These are phyloP conservation scores for Xylocopa sonorina DNA, from an alignment of 1,140 invertebrate genomes.

Conservation along the genomic window DNA sequence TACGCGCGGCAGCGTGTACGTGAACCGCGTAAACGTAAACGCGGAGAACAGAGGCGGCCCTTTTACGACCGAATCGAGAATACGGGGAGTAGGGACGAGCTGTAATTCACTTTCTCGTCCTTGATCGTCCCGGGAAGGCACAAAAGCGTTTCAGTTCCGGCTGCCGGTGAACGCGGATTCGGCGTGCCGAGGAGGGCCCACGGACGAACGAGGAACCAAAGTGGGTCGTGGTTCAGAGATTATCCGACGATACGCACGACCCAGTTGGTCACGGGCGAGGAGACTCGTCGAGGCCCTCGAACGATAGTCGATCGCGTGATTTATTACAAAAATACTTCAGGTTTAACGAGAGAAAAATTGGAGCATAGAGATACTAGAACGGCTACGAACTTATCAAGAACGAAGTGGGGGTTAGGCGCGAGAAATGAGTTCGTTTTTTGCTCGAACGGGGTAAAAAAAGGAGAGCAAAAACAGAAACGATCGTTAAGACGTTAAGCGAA, in stretches of 20 bases:
- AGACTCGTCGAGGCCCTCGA: not conserved
- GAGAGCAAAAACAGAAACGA: too few species aligned
- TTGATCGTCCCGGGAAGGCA: conserved; percentile 59
- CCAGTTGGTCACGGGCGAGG: conserved; percentile 7
- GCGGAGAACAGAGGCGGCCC: conserved; percentile 35
- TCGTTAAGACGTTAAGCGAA: too few species aligned
- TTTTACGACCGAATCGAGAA: conserved; percentile 50
- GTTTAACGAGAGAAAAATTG: too few species aligned
- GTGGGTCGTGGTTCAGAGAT: conserved; percentile 53
- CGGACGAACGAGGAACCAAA: conserved; percentile 41
- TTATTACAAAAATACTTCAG: not conserved
- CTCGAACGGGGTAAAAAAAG: too few species aligned
- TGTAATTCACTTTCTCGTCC: conserved; percentile 68
- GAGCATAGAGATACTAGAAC: too few species aligned
- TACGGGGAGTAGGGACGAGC: conserved; percentile 33
- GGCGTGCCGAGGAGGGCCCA: conserved; percentile 39
- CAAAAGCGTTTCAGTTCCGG: conserved; percentile 69
- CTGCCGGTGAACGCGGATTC: conserved; percentile 59
- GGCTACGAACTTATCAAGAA: too few species aligned
- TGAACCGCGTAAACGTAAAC: not conserved
- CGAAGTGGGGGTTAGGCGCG: too few species aligned
- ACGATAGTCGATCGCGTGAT: not conserved
- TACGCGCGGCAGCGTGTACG: not conserved
- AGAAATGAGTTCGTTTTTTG: too few species aligned
- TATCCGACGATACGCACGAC: conserved; percentile 38